Base-by-base conservation (phyloP, 2,888 invertebrate genomes). In the Epistrophella euchroma region DNA sequence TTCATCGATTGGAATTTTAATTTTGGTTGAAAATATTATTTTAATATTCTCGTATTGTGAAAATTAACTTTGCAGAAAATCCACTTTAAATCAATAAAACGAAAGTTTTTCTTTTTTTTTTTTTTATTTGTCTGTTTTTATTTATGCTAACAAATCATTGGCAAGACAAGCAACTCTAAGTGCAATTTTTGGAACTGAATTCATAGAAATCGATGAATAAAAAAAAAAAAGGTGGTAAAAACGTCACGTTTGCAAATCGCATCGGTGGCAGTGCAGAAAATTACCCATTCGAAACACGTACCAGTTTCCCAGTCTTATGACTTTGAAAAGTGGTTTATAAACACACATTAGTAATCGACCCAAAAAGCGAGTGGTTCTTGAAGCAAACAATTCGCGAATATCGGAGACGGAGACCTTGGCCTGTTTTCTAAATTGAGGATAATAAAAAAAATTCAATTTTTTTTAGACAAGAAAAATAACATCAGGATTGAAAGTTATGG, bases 161-260 rank as follows among this genome's bases (percentile, higher is more conserved):
- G 52, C 52, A 15, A 9, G n/a, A 28, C 52, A 15, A 9, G n/a
- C n/a, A n/a, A 32, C n/a, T 28, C 32, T n/a, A 17, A 17, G 17
- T 32, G 32, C 11, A 56, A 17, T 56, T 56, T 56, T 56, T 56
- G 56, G 35, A 56, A 56, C 55, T 55, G n/a, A 55, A 56, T 32
- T 32, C 35, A 32, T 17, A 6, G 32, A 56, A 32, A 56, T 32
- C 56, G 5, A 56, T 56, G 4, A n/a, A n/a, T n/a, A n/a, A n/a
- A n/a, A n/a, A n/a, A 11, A 28, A 52, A 52, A 32, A 32, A 55
- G 32, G 32, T n/a, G n/a, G n/a, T 11, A 35, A 35, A 56, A 56
- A 11, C 56, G 17, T 56, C 56, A 56, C 56, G 56, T 56, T 56
- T 56, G 2, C 56, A 11, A 56, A 35, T 56, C 56, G 56, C 56